These are phyloP conservation scores for Catocala sponsa DNA, from an alignment of 2,888 invertebrate species.

Conservation along the genomic window DNA sequence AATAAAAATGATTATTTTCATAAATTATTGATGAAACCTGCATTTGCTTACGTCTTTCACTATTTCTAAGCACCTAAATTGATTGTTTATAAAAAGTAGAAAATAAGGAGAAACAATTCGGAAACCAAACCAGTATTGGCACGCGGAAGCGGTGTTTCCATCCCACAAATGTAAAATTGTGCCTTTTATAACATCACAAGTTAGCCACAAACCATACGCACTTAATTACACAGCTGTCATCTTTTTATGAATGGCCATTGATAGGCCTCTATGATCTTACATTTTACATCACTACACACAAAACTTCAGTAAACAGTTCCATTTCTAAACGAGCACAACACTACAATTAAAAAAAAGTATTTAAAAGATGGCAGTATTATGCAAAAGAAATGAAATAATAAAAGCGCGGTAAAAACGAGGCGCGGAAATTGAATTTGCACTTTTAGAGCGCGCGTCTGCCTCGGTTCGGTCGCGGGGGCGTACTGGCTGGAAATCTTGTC, in stretches of 20 bases:
- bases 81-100: too few relatives aligned
- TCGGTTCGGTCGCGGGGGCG: slow-evolving; percentile 41
- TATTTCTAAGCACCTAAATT: too few relatives aligned
- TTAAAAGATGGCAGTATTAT: slow-evolving; percentile 5
- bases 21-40: too few relatives aligned
- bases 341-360: neutral
- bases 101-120: too few relatives aligned
- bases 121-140: neutral
- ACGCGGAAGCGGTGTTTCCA: neutral
- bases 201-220: slow-evolving; percentile 8
- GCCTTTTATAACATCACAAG: neutral
- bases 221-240: slow-evolving; percentile 24
- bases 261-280: slow-evolving; percentile 18
- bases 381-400: slow-evolving; percentile 18
- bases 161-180: neutral
- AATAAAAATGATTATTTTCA: too few relatives aligned
- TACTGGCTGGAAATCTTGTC: slow-evolving; percentile 49
- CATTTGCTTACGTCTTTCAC: too few relatives aligned
- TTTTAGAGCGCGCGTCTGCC: slow-evolving; percentile 49
- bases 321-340: neutral
- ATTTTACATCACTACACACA: slow-evolving; percentile 16
- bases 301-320: slow-evolving; percentile 9
- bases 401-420: slow-evolving; percentile 52
- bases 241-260: slow-evolving; percentile 32
- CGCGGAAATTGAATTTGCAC: slow-evolving; percentile 42